Conservation (phyloP, 2,888 invertebrate species). For the Dolichomitus sp. region DNA sequence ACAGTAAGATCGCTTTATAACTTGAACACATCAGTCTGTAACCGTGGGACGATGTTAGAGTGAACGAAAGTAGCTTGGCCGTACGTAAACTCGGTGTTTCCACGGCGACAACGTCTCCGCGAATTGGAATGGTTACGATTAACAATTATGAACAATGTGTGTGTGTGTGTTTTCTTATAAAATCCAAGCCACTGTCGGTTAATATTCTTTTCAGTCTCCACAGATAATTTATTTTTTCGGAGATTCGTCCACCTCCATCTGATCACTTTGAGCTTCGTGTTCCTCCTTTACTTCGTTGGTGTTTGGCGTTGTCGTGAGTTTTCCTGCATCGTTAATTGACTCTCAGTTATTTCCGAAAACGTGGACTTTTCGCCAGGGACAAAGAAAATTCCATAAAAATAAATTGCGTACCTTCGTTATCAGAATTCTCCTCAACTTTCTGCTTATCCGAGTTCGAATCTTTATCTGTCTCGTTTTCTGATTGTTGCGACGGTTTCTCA, state of each 20-base stretch:
- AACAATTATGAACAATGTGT: constrained; percentile 53
- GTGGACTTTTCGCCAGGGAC: neutral
- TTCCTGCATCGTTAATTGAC: constrained; percentile 33
- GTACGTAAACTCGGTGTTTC: constrained; percentile 49
- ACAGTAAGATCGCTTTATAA: constrained; percentile 1
- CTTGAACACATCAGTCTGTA: constrained; percentile 44
- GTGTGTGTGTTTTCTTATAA: constrained; percentile 55
- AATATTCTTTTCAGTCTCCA: constrained; percentile 56
- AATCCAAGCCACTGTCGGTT: constrained; percentile 73
- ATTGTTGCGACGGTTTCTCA: constrained; percentile 76
- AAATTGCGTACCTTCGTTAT: constrained; percentile 60
- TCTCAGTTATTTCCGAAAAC: constrained; percentile 22
- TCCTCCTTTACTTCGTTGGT: constrained; percentile 12
- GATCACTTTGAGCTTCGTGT: constrained; percentile 67
- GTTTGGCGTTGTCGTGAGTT: constrained; percentile 21
- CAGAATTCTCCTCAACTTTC: constrained; percentile 49
- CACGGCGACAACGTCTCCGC: constrained; percentile 31
- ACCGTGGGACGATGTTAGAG: constrained; percentile 22
- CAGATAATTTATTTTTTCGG: constrained; percentile 67
- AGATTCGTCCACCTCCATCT: constrained; percentile 78
- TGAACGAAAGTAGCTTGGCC: constrained; percentile 66
- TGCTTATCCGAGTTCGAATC: constrained; percentile 12
- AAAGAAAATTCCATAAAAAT: neutral
- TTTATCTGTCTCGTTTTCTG: constrained; percentile 61
- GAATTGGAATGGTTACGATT: constrained; percentile 70